Percentiles rank a stretch among this genome's conserved stretches.
Conservation (phyloP, 2,797 vertebrate genomes). For the Acipenser transmontanus region DNA sequence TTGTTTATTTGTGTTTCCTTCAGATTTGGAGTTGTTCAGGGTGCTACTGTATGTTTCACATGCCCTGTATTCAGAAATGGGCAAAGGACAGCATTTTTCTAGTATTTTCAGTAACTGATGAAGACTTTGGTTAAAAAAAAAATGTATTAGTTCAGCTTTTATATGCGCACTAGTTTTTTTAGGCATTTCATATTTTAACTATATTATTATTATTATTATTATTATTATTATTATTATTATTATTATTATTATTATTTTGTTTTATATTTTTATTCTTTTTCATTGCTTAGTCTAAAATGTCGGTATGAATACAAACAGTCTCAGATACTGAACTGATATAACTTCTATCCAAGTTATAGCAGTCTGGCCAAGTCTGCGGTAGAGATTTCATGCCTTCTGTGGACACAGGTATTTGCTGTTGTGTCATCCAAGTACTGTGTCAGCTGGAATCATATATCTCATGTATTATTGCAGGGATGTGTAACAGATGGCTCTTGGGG, state of each 20-base stretch:
- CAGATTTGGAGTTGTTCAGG: slow-evolving; percentile 90
- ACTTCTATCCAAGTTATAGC: slow-evolving; percentile 87
- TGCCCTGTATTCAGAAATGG: slow-evolving; percentile 95
- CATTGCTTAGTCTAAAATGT: slow-evolving; percentile 80
- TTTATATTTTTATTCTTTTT: slow-evolving; percentile 3
- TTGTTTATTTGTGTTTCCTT: slow-evolving; percentile 23
- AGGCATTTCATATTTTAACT: no score
- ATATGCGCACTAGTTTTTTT: no score
- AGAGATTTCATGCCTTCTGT: slow-evolving; percentile 77
- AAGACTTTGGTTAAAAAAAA: slow-evolving; percentile 83
- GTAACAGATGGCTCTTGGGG: no score
- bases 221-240: no score
- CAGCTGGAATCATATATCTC: no score
- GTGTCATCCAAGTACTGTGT: slow-evolving; percentile 82
- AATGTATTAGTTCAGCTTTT: no score
- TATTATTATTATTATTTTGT: neutral
- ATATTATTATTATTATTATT: no score
- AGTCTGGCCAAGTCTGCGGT: slow-evolving; percentile 87
- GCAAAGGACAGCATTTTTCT: slow-evolving; percentile 88
- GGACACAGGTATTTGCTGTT: slow-evolving; percentile 90
- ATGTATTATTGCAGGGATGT: no score
- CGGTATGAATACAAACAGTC: slow-evolving; percentile 80
- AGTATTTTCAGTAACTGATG: slow-evolving; percentile 77
- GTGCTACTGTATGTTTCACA: slow-evolving; percentile 92
- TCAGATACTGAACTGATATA: slow-evolving; percentile 78